A percentile compares a stretch with the other conserved stretches of the same genome.
These are phyloP conservation scores for Hydrolagus affinis DNA, from an alignment of 2,113 vertebrate genomes.

Conservation along the genomic window DNA sequence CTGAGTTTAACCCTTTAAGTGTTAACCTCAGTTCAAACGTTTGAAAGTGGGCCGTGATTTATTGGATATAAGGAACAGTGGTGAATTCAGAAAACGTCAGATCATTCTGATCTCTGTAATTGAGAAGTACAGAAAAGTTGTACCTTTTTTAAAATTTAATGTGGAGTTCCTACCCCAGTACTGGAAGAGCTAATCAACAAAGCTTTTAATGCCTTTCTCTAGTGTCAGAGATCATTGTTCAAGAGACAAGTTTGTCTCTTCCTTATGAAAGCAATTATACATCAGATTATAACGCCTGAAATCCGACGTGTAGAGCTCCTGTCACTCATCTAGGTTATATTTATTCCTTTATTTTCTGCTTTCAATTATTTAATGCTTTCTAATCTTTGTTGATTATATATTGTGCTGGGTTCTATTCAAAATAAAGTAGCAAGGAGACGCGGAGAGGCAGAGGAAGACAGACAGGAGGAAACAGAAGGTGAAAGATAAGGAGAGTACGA, in stretches of 20 bases:
- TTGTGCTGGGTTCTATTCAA: conserved; percentile 10
- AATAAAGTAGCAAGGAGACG: not conserved
- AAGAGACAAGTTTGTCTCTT: not conserved
- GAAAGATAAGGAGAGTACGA: too few relatives aligned
- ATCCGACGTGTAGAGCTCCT: not conserved
- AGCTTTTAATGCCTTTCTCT: too few relatives aligned
- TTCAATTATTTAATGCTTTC: conserved; percentile 10
- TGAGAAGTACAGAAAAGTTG: not conserved
- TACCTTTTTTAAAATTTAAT: not conserved
- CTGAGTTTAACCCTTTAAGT: not conserved
- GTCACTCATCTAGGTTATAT: not conserved
- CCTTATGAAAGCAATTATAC: not conserved
- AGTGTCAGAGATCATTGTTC: not conserved
- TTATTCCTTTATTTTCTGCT: not conserved
- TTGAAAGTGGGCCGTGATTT: not conserved
- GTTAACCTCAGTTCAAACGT: not conserved
- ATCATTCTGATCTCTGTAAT: not conserved
- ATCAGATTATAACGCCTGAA: not conserved
- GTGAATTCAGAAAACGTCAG: not conserved
- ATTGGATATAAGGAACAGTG: too few relatives aligned
- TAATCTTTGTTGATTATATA: not conserved
- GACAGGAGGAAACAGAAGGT: too few relatives aligned
- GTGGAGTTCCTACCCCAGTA: not conserved
- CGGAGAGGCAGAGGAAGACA: not conserved
- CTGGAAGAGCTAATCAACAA: not conserved